A percentile compares a stretch with the other conserved stretches of the same genome.
These are phyloP conservation scores for Lutjanus erythropterus DNA, from an alignment of 2,113 vertebrate species.

Conservation along the genomic window DNA sequence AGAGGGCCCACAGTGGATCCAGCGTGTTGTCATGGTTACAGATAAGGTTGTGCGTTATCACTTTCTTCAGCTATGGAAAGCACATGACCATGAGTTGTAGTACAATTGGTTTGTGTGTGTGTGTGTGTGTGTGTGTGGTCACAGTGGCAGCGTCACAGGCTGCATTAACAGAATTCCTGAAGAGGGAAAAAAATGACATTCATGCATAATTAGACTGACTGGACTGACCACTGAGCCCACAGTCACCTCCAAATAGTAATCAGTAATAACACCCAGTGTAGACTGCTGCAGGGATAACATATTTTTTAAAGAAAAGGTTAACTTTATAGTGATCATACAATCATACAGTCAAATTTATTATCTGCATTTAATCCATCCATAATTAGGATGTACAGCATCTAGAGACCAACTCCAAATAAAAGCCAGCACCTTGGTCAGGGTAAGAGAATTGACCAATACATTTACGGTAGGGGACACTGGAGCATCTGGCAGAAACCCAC, in stretches of 20 bases:
- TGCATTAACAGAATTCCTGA: conserved; percentile 26
- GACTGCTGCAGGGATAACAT: no score
- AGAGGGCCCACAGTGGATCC: conserved; percentile 47
- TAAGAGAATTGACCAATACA: no score
- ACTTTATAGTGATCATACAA: no score
- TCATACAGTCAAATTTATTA: no score
- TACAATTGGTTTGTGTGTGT: conserved; percentile 32
- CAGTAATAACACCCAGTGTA: no score
- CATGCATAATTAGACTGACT: not conserved
- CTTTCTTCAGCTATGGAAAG: conserved; percentile 52
- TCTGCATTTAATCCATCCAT: no score
- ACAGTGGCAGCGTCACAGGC: not conserved
- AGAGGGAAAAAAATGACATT: not conserved
- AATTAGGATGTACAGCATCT: no score
- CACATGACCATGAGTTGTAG: conserved; percentile 54
- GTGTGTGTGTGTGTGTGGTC: conserved; percentile 16
- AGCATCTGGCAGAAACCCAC: no score
- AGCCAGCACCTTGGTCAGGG: no score
- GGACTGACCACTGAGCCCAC: conserved; percentile 14
- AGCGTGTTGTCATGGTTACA: conserved; percentile 65
- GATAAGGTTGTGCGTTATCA: conserved; percentile 70
- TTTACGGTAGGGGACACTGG: no score
- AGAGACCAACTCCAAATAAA: no score
- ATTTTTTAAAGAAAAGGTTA: no score
- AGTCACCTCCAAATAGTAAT: not conserved